Evolutionary conservation across 2,113 vertebrate species (phyloP).

Genomic region (Melanocharis versteri): DNA sequence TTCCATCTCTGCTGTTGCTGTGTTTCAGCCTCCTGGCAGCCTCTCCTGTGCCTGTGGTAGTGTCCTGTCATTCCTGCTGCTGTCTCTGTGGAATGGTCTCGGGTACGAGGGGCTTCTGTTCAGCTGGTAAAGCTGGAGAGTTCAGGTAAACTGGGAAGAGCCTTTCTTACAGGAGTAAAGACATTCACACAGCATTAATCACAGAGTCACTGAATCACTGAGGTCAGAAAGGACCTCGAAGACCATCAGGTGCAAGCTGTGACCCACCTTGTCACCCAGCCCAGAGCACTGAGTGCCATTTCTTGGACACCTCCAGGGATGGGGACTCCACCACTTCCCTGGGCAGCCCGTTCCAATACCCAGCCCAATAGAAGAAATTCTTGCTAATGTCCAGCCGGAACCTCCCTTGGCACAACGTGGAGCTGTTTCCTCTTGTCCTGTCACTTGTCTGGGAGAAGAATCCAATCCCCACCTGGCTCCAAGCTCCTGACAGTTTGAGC

Average conservation of each 20-base stretch:
- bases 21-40: neutral
- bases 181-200: neutral
- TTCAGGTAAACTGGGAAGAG: neutral
- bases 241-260: neutral
- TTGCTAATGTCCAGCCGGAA: neutral
- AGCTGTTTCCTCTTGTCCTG: neutral
- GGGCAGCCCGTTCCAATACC: neutral
- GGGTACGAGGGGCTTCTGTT: neutral
- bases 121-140: neutral
- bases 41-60: neutral
- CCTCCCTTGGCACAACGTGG: neutral
- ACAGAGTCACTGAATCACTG: neutral
- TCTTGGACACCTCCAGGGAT: neutral
- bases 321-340: neutral
- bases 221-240: neutral
- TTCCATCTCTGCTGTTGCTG: rapidly evolving
- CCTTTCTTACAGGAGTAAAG: neutral
- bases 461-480: rapidly evolving
- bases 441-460: neutral
- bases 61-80: neutral
- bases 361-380: no score
- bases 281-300: neutral
- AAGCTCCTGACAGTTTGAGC: neutral
- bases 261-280: neutral
- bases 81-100: neutral